A percentile compares a stretch with the other conserved stretches of the same genome.
Evolutionary conservation across 2,113 vertebrate genomes (phyloP).

Genomic region (Rutilus rutilus): DNA sequence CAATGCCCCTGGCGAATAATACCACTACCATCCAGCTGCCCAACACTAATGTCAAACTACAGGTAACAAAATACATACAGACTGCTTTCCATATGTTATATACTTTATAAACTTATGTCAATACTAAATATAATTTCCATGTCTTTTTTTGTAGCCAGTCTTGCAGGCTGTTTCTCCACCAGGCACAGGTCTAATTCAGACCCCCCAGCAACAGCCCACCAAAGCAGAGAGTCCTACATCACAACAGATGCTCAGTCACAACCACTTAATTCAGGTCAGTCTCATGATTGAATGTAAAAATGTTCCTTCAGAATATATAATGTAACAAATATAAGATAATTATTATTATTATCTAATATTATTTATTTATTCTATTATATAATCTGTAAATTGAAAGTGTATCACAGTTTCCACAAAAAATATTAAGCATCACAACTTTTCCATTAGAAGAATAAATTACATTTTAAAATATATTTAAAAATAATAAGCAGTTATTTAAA

Average conservation of each 20-base stretch:
- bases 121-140: slow-evolving; percentile 4
- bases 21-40: slow-evolving; percentile 85
- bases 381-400: too few relatives aligned
- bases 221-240: slow-evolving; percentile 72
- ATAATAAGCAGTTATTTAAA: too few relatives aligned
- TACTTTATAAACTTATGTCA: slow-evolving; percentile 46
- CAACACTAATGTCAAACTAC: slow-evolving; percentile 81
- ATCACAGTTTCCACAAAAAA: too few relatives aligned
- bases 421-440: too few relatives aligned
- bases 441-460: too few relatives aligned
- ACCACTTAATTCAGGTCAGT: slow-evolving; percentile 85
- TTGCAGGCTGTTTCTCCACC: slow-evolving; percentile 77
- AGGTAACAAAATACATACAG: slow-evolving; percentile 72
- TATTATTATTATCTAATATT: background rate
- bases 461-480: too few relatives aligned
- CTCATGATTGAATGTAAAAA: background rate
- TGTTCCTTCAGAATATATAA: background rate
- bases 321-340: background rate
- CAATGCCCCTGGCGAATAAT: slow-evolving; percentile 84
- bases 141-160: slow-evolving; percentile 54
- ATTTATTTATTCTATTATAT: too few relatives aligned
- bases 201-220: slow-evolving; percentile 74
- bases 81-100: background rate
- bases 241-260: slow-evolving; percentile 76
- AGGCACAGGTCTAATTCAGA: slow-evolving; percentile 76